Base-by-base conservation (phyloP, 2,113 vertebrate species). In the Geococcyx californianus region DNA sequence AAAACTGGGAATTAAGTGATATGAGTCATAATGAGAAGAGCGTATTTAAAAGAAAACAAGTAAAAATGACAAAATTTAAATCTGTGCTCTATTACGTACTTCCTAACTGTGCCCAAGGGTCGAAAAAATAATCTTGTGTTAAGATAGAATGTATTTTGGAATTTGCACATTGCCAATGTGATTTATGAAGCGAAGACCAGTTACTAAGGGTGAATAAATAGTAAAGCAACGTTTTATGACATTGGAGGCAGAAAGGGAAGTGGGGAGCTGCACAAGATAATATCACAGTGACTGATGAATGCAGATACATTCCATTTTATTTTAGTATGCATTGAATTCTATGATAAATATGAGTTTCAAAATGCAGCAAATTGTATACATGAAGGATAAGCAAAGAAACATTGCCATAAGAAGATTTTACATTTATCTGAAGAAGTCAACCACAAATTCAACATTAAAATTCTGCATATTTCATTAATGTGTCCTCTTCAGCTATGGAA, bases 341-440 rank as follows among this genome's bases (percentile, higher is more conserved):
- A 49, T 95, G 84, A 94, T 52, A 90, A 91, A 95, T 74, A 74
- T 0, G 9, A 77, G 67, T 70, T 92, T 90, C 55, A 86, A 91
- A 95, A 93, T 31, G 66, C 77, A 66, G 82, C 33, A 94, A 94
- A 96, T 70, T 81, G 59, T 68, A 92, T 44, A 77, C 42, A 80
- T 63, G 90, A 96, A 84, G 58, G 55, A 93, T 74, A 92, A 88
- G 56, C 10, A 90, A 91, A 93, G 70, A 96, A 91, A 84, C 47
- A 70, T 31, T 0, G 1, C 25, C 0, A 0, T 34, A 54, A 44
- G 47, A 75, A 83, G 29, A 69, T 52, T 90, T 58, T 76, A n/a
- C 34, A 49, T 44, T 73, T 70, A n/a, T 86, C 59, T 86, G 64
- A 83, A 87, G 63, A 95, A 79, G 9, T 33, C 12, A 93, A 91